Percentiles rank a stretch among this genome's conserved stretches.
Evolutionary conservation across 23 tunicate species (phyloP).

Genomic region (Trididemnum nubilum): DNA sequence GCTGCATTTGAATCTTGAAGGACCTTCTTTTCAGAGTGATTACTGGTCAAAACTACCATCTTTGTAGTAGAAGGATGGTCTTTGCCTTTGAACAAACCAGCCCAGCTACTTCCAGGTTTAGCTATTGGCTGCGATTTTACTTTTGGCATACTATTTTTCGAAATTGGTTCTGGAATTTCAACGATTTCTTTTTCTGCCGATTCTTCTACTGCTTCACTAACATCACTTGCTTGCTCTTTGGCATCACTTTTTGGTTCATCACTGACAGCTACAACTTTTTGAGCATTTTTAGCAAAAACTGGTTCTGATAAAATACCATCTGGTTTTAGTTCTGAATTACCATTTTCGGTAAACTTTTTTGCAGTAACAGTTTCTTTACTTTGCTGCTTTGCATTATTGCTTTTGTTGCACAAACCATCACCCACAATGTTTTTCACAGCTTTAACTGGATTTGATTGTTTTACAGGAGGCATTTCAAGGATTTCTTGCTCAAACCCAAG

Average conservation of each 20-base stretch:
- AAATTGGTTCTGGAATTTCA: neutral
- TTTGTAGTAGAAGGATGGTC: neutral
- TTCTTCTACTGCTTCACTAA: no score
- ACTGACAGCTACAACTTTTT: neutral
- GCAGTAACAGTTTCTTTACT: no score
- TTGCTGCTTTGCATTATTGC: no score
- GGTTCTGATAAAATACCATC: neutral
- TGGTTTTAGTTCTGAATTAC: neutral
- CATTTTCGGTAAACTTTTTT: neutral
- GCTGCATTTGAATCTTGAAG: neutral
- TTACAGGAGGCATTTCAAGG: no score
- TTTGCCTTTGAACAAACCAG: slow-evolving; percentile 10
- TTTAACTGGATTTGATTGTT: no score
- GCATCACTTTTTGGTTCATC: slow-evolving; percentile 10
- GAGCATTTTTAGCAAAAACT: neutral
- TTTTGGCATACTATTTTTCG: neutral
- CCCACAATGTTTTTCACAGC: no score
- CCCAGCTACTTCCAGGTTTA: neutral
- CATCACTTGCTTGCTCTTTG: no score
- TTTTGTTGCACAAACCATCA: no score
- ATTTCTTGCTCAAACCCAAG: no score
- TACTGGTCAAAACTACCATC: neutral
- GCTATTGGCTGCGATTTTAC: neutral
- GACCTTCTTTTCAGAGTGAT: neutral
- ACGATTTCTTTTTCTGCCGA: no score